These are phyloP conservation scores for Chionis minor DNA, from an alignment of 2,113 vertebrate species.

Conservation along the genomic window DNA sequence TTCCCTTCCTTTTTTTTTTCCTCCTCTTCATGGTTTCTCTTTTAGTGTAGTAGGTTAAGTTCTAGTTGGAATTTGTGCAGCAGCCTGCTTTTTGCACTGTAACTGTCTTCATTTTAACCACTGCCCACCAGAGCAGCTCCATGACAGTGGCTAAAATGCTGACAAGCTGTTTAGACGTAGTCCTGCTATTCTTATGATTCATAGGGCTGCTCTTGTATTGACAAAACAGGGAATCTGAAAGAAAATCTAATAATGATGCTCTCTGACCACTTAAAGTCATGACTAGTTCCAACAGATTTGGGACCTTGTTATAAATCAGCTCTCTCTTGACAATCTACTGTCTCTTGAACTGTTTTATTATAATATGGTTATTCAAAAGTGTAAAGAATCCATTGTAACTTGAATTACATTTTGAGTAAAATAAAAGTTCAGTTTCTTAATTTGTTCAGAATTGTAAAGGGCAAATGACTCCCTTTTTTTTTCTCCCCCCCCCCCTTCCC, in stretches of 20 bases:
- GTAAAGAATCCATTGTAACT: not conserved
- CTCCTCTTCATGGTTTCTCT: not conserved
- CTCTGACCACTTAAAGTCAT: not conserved
- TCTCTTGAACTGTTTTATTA: not conserved
- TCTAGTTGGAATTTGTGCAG: not conserved
- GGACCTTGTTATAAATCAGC: not conserved
- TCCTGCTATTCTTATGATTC: not conserved
- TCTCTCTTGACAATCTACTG: not conserved
- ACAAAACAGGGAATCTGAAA: not conserved
- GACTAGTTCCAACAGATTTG: not conserved
- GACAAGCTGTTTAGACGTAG: not conserved
- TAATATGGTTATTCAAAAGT: not conserved
- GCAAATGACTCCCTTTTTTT: not conserved
- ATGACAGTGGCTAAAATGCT: not conserved
- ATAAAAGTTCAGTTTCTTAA: not conserved
- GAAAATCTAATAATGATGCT: not conserved
- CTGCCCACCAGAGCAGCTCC: not conserved
- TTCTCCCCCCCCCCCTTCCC: not conserved
- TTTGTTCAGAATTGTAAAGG: not conserved
- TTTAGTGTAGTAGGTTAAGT: not conserved
- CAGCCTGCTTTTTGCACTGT: not conserved
- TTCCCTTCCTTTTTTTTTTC: fast-evolving
- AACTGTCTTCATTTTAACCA: not conserved
- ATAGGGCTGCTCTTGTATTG: not conserved
- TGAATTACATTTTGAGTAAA: not conserved